Percentiles rank a stretch among this genome's conserved stretches.
These are phyloP conservation scores for Leucoraja erinaceus DNA, from an alignment of 2,113 vertebrate genomes.

Conservation along the genomic window DNA sequence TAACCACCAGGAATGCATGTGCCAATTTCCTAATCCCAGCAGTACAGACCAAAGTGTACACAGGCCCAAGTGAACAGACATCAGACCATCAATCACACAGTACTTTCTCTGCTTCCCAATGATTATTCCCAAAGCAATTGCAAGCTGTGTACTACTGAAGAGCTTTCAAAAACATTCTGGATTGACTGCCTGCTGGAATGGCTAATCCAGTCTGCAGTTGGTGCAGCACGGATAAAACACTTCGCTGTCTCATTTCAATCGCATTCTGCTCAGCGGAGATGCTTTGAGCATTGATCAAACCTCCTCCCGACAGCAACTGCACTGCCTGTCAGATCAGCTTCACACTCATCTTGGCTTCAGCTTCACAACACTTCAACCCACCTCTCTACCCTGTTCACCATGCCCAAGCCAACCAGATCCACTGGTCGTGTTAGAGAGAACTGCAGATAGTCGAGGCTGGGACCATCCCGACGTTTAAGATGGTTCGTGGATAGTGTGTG, in stretches of 20 bases:
- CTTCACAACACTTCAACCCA: neutral
- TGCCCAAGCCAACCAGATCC: neutral
- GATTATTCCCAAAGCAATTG: constrained; percentile 23
- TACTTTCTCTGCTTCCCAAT: neutral
- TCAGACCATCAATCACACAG: constrained; percentile 26
- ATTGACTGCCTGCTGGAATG: neutral
- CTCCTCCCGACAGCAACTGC: neutral
- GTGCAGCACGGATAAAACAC: neutral
- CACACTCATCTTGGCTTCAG: too few species aligned
- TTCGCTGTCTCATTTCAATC: neutral
- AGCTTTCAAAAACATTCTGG: neutral
- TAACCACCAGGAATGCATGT: neutral
- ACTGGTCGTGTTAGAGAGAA: too few species aligned
- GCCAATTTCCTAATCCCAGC: neutral
- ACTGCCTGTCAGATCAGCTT: neutral
- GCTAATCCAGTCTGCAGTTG: neutral
- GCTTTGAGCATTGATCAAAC: neutral
- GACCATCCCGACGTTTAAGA: too few species aligned
- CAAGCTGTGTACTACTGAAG: neutral
- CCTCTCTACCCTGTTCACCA: neutral
- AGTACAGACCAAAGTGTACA: neutral
- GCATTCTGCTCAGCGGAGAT: neutral
- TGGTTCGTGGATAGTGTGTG: too few species aligned
- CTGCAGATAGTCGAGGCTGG: too few species aligned
- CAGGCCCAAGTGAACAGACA: neutral